phyloP scores from a whole-genome alignment of 2,797 vertebrate species.

The Rhadinocentrus ornatus region DNA sequence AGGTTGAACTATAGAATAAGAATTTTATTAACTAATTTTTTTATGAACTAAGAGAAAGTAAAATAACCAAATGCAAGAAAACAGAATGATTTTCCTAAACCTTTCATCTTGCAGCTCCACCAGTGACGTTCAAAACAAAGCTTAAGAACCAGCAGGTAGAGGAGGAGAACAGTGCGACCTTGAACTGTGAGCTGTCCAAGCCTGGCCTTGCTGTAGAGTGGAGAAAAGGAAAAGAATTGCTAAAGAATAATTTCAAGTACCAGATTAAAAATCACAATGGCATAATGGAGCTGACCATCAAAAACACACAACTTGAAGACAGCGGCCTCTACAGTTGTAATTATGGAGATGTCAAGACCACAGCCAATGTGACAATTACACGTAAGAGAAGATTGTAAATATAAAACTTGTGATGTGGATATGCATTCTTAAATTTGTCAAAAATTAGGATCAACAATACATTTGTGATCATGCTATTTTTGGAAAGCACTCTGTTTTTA shows the following conservation, averaged over 20 bases:
- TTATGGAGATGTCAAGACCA: slow-evolving; percentile 84
- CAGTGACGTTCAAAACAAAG: slow-evolving; percentile 83
- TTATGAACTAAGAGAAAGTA: neutral
- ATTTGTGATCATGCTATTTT: neutral
- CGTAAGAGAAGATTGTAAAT: slow-evolving; percentile 77
- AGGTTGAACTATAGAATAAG: slow-evolving; percentile 76
- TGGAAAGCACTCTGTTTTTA: neutral
- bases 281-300: slow-evolving; percentile 85
- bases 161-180: slow-evolving; percentile 77
- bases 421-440: neutral
- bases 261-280: slow-evolving; percentile 84
- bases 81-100: neutral
- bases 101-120: slow-evolving; percentile 70
- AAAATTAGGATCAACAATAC: neutral
- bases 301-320: slow-evolving; percentile 83
- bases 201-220: slow-evolving; percentile 85
- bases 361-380: slow-evolving; percentile 86
- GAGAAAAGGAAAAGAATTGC: slow-evolving; percentile 85
- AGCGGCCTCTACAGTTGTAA: slow-evolving; percentile 89
- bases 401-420: neutral
- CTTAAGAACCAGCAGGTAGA: slow-evolving; percentile 86
- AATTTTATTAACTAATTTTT: neutral
- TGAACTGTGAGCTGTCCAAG: slow-evolving; percentile 88
- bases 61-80: neutral
- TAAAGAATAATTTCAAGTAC: slow-evolving; percentile 85